Evolutionary conservation across 2,797 vertebrate genomes (phyloP).

Genomic region (Leuciscus waleckii): DNA sequence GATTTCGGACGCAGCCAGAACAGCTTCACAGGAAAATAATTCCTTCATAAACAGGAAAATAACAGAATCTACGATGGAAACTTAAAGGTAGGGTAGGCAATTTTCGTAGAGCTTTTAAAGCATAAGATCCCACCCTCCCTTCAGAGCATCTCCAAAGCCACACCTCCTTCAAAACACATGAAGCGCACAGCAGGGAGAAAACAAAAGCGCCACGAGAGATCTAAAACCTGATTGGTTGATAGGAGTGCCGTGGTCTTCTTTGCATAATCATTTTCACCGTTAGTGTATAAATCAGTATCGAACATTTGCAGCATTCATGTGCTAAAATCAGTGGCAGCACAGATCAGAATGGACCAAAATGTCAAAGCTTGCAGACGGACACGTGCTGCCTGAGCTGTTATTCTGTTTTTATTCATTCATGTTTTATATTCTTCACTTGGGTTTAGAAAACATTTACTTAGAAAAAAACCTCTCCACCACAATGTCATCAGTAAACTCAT

Average conservation of each 20-base stretch:
- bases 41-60: neutral
- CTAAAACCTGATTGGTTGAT: neutral
- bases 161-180: no score
- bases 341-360: neutral
- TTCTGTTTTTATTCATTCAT: constrained; percentile 9
- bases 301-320: neutral
- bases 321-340: neutral
- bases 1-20: neutral
- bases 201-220: no score
- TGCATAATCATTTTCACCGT: neutral
- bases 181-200: no score
- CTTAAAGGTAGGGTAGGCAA: no score
- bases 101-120: no score
- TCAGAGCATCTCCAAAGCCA: no score
- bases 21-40: neutral
- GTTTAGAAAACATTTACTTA: constrained; percentile 22
- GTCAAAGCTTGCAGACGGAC: neutral
- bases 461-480: constrained; percentile 15
- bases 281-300: neutral
- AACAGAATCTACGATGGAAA: neutral
- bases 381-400: neutral
- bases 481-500: neutral
- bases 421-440: constrained; percentile 8
- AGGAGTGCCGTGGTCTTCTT: neutral
- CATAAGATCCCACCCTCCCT: no score